Evolutionary conservation across 2,797 vertebrate genomes (phyloP).

Genomic region (Anas bahamensis): DNA sequence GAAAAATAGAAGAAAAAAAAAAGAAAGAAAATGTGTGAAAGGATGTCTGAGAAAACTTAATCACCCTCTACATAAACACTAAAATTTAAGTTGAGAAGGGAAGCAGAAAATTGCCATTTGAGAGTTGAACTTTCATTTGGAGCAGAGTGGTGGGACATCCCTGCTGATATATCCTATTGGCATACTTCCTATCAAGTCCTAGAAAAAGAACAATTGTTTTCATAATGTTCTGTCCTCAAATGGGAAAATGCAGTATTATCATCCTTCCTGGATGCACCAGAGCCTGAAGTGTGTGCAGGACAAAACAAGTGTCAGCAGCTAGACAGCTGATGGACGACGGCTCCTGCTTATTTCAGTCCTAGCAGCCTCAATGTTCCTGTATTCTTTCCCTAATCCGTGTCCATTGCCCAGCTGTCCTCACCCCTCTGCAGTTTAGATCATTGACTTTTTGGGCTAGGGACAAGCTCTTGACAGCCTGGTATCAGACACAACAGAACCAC

Average conservation of each 20-base stretch:
- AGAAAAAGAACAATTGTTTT: neutral
- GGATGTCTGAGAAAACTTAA: neutral
- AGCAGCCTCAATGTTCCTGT: neutral
- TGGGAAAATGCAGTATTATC: neutral
- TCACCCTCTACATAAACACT: neutral
- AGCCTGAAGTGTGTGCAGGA: neutral
- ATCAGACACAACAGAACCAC: neutral
- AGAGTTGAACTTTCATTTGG: neutral
- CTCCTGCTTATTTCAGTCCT: neutral
- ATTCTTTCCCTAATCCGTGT: neutral
- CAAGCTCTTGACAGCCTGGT: neutral
- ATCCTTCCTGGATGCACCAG: neutral
- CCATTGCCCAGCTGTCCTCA: neutral
- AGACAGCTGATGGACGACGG: neutral
- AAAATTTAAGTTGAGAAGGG: neutral
- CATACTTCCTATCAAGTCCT: neutral
- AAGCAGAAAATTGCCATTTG: neutral
- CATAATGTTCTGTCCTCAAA: neutral
- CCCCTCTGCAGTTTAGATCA: neutral
- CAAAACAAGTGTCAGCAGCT: neutral
- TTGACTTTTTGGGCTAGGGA: neutral
- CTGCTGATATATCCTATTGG: neutral
- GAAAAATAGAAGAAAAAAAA: no score
- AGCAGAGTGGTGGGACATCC: no score
- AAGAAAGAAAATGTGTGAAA: neutral